Conservation (phyloP, 1,140 invertebrate species). For the Palaemon carinicauda region DNA sequence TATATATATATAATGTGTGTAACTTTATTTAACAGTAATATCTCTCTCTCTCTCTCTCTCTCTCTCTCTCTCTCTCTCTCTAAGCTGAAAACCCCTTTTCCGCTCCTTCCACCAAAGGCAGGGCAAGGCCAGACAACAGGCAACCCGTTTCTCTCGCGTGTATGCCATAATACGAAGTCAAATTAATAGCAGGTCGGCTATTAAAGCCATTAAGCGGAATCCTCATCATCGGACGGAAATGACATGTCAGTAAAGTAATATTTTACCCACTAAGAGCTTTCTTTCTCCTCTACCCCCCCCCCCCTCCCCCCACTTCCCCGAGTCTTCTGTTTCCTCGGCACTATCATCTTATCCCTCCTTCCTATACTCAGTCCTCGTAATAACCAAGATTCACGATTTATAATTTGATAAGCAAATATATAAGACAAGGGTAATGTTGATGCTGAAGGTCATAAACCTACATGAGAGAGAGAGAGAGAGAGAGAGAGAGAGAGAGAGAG, state of each 20-base stretch:
- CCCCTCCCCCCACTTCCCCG: not conserved
- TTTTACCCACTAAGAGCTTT: not conserved
- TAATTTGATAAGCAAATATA: conserved; percentile 32
- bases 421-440: not conserved
- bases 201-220: not conserved
- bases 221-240: conserved; percentile 17
- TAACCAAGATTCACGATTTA: not conserved
- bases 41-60: no score
- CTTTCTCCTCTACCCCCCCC: not conserved
- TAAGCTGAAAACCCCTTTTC: no score
- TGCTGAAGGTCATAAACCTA: no score
- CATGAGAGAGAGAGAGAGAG: no score
- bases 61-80: no score
- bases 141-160: not conserved
- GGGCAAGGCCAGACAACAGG: no score
- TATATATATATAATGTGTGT: no score
- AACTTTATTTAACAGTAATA: no score
- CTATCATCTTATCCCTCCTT: no score
- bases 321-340: no score
- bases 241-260: conserved; percentile 32
- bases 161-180: conserved; percentile 22
- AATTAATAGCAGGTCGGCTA: conserved; percentile 33
- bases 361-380: not conserved
- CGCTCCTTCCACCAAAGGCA: no score
- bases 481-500: no score